Evolutionary conservation across 2,888 invertebrate genomes (phyloP).

Genomic region (Melieria picta): DNA sequence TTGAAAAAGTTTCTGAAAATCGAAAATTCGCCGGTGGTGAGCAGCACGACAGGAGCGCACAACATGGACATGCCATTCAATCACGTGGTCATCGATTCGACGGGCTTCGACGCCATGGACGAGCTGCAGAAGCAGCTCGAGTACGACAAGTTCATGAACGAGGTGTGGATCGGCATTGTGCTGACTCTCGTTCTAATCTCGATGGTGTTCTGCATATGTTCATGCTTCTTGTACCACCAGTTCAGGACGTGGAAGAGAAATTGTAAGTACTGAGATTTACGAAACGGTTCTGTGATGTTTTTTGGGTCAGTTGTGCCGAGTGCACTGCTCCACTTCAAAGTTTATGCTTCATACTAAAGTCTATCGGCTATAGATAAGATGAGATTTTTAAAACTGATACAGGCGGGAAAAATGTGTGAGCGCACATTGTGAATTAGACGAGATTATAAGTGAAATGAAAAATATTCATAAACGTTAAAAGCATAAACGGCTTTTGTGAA

Average conservation of each 20-base stretch:
- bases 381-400: too few relatives aligned
- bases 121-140: constrained; percentile 64
- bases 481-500: background rate
- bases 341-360: too few relatives aligned
- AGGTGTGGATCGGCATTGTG: constrained; percentile 74
- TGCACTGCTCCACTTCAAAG: too few relatives aligned
- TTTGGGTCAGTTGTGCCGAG: too few relatives aligned
- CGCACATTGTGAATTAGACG: too few relatives aligned
- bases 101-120: constrained; percentile 51
- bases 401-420: too few relatives aligned
- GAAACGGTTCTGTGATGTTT: too few relatives aligned
- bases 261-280: constrained; percentile 66
- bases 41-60: background rate
- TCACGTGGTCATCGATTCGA: constrained; percentile 58
- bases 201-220: constrained; percentile 73
- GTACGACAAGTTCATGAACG: constrained; percentile 72
- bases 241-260: constrained; percentile 73
- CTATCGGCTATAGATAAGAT: too few relatives aligned
- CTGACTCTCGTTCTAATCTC: constrained; percentile 71
- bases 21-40: constrained; percentile 20
- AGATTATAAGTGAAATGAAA: background rate
- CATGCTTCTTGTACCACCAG: constrained; percentile 73
- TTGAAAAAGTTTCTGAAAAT: constrained; percentile 42
- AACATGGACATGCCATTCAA: constrained; percentile 54
- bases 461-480: background rate